Percentiles rank a stretch among this genome's conserved stretches.
These are phyloP conservation scores for Coccyzus lansbergi DNA, from an alignment of 2,797 vertebrate species.

Conservation along the genomic window DNA sequence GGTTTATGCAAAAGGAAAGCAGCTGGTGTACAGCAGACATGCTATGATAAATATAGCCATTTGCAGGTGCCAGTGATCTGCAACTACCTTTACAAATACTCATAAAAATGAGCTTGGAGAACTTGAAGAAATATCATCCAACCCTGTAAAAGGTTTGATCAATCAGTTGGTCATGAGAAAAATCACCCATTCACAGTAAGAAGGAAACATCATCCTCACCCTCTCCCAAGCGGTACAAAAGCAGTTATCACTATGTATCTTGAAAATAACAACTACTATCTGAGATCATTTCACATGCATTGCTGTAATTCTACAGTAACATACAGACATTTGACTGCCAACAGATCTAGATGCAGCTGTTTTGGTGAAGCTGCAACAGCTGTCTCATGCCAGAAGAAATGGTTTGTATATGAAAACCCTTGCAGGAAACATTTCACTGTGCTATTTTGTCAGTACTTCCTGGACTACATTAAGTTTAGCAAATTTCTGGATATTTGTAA, in stretches of 20 bases:
- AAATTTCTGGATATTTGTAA: not conserved
- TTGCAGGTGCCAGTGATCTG: not conserved
- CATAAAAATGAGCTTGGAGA: not conserved
- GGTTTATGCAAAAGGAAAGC: not conserved
- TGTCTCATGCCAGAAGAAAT: not conserved
- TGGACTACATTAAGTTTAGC: not conserved
- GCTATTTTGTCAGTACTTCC: not conserved
- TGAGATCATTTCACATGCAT: not conserved
- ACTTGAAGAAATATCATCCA: not conserved
- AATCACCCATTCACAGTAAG: not conserved
- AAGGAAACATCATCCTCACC: not conserved
- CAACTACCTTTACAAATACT: not conserved
- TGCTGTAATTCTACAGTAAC: not conserved
- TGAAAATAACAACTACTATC: not conserved
- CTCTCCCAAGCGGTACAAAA: not conserved
- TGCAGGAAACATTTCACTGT: not conserved
- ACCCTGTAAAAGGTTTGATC: not conserved
- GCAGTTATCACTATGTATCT: rapidly evolving
- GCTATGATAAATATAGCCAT: not conserved
- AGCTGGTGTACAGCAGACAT: not conserved
- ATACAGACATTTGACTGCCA: not conserved
- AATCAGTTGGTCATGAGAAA: not conserved
- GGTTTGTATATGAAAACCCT: not conserved
- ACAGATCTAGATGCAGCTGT: not conserved
- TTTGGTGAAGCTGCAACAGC: not conserved